Base-by-base conservation (phyloP, 2,113 vertebrate genomes). In the Albula glossodonta region DNA sequence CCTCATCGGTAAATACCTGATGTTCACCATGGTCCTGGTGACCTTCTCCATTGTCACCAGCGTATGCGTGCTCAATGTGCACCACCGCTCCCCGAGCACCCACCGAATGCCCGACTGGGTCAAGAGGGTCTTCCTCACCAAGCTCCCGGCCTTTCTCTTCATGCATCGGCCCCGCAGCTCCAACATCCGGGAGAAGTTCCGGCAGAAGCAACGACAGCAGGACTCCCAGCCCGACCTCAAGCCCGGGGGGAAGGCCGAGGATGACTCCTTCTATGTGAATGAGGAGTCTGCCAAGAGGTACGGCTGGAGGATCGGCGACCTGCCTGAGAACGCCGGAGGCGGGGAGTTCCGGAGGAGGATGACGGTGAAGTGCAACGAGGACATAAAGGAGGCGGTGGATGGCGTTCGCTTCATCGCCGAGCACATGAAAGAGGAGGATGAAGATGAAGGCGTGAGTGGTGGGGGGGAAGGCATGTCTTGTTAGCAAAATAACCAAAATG, bases 21-120 rank as follows among this genome's bases (percentile, higher is more conserved):
- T 96, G 96, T 96, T 96, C 85, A 82, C 95, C 63, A 96, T 96
- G 96, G 95, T 96, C 79, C 92, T 96, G 85, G 96, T 96, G 88
- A 96, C 96, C 83, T 96, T 96, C 90, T 96, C 96, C 86, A 96
- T 96, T 8, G 95, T 96, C 86, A 96, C 96, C 83, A 96, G 96
- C 0, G 96, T 96, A 79, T 96, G 95, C 1, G 95, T 96, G 81
- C 93, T 96, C 60, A 96, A 96, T 0, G 91, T 96, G 49, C 96
- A 96, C 91, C 96, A 96, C 81, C 95, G 96, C 2, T 95, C 95
- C 0, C 96, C 96, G n/a, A 96, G 94, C 82, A 96, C 96, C 0
- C 96, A 96, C 91, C 95, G 92, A 84, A 96, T 96, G 96, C 96
- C 96, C 15, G 81, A 87, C 0, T 96, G 95, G 96, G 96, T 96